Conservation (phyloP, 2,888 invertebrate species). For the Rapana venosa region DNA sequence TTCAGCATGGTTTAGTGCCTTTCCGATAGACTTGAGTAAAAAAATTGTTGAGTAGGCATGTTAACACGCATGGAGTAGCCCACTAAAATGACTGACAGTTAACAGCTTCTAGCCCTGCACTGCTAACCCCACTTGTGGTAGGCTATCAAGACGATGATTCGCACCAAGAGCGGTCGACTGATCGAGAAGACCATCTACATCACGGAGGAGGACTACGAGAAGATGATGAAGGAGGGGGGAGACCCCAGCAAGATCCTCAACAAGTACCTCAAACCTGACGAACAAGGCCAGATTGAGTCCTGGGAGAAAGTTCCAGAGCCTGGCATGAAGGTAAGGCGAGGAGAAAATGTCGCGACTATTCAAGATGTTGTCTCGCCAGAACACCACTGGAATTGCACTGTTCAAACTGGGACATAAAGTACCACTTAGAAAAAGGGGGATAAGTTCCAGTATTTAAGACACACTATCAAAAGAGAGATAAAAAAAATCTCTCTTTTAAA, state of each 20-base stretch:
- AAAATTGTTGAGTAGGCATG: too few relatives aligned
- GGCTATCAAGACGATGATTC: slow-evolving; percentile 71
- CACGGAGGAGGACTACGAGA: slow-evolving; percentile 75
- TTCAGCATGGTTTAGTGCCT: too few relatives aligned
- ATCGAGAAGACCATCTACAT: slow-evolving; percentile 77
- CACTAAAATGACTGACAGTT: background rate
- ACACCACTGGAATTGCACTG: background rate
- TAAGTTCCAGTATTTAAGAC: too few relatives aligned
- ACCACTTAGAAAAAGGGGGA: too few relatives aligned
- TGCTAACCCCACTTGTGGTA: slow-evolving; percentile 67
- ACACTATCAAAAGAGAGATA: background rate
- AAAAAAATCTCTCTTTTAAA: background rate
- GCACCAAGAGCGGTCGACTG: slow-evolving; percentile 77
- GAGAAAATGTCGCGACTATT: too few relatives aligned
- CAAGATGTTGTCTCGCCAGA: background rate
- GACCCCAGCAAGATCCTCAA: slow-evolving; percentile 71
- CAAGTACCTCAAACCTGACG: slow-evolving; percentile 73
- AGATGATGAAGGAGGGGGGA: slow-evolving; percentile 69
- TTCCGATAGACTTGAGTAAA: too few relatives aligned
- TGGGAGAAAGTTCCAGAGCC: slow-evolving; percentile 71
- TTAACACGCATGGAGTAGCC: too few relatives aligned
- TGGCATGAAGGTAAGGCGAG: slow-evolving; percentile 51
- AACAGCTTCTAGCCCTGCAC: slow-evolving; percentile 45
- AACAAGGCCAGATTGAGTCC: slow-evolving; percentile 69
- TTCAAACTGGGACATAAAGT: background rate